Conservation (phyloP, 2,113 vertebrate genomes). For the Zootoca vivipara region DNA sequence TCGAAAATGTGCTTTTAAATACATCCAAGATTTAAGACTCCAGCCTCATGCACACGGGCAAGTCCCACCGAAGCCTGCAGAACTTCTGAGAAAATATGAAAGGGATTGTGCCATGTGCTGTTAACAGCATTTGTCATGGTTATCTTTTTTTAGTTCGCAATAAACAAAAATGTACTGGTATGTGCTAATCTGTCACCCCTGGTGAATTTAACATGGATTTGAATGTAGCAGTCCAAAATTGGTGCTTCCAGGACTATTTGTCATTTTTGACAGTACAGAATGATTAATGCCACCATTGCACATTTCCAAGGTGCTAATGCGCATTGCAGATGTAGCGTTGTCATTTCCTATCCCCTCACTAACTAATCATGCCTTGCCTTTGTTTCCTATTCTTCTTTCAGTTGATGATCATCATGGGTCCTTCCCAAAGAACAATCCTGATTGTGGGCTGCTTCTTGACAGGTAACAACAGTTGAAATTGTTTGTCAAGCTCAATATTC, state of each 20-base stretch:
- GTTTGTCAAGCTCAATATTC: background rate
- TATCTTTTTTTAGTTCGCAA: background rate
- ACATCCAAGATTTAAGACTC: background rate
- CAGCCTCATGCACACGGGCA: background rate
- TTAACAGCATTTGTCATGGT: background rate
- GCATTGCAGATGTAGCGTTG: background rate
- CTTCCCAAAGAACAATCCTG: conserved; percentile 67
- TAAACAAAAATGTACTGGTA: background rate
- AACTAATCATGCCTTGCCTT: conserved; percentile 25
- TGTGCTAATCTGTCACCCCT: background rate
- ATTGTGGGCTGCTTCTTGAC: conserved; percentile 79
- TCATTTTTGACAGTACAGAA: background rate
- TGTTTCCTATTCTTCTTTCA: conserved; percentile 69
- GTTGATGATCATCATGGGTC: conserved; percentile 80
- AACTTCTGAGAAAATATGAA: background rate
- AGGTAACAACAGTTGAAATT: conserved; percentile 63
- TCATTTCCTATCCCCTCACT: background rate
- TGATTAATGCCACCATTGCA: background rate
- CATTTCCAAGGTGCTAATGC: background rate
- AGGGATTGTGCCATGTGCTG: background rate
- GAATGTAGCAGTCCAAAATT: background rate
- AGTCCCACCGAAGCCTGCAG: background rate
- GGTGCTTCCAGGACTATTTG: background rate
- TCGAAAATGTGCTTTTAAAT: background rate
- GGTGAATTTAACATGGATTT: background rate